Conservation (phyloP, 2,797 vertebrate species). For the Luscinia luscinia region DNA sequence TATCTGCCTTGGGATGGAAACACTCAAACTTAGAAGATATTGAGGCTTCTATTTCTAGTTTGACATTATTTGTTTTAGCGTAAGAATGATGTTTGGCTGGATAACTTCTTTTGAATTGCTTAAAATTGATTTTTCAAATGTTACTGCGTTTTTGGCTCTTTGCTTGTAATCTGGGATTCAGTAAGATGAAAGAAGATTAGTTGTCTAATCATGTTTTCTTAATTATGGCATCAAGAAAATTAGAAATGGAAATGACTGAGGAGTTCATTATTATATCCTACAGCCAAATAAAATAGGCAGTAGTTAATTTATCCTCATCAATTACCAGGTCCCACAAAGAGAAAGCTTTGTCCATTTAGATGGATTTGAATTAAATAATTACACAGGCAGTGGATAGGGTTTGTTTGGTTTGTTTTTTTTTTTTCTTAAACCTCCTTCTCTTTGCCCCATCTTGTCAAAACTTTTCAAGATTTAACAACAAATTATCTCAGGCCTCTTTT, state of each 20-base stretch:
- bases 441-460: neutral
- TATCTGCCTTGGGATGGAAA: neutral
- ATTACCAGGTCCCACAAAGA: neutral
- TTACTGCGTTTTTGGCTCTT: neutral
- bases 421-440: neutral
- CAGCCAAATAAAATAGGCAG: neutral
- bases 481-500: neutral
- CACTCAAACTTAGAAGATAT: neutral
- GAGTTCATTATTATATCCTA: neutral
- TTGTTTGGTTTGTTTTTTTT: neutral
- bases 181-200: neutral
- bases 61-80: neutral
- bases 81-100: neutral
- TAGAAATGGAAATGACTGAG: neutral
- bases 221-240: neutral
- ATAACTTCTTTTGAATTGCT: neutral
- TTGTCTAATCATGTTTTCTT: conserved; percentile 20
- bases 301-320: neutral
- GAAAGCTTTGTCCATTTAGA: neutral
- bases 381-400: neutral
- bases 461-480: neutral
- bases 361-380: neutral
- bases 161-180: neutral
- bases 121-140: conserved; percentile 13
- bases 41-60: neutral